A percentile compares a stretch with the other conserved stretches of the same genome.
These are phyloP conservation scores for Gymnoscopelus braueri DNA, from an alignment of 2,797 vertebrate genomes.

Conservation along the genomic window DNA sequence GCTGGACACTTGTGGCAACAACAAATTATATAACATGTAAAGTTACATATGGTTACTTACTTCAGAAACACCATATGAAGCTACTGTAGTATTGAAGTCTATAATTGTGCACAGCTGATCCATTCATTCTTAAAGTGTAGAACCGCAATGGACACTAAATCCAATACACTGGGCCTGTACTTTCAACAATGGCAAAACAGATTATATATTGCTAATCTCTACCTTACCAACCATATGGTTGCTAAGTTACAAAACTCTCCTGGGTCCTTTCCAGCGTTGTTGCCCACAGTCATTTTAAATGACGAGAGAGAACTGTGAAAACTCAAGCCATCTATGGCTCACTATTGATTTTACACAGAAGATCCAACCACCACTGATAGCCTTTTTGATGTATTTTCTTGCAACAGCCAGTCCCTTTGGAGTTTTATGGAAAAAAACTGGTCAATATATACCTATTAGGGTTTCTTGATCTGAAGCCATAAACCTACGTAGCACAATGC, in stretches of 20 bases:
- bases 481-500: conserved; percentile 88
- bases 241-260: conserved; percentile 88
- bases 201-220: conserved; percentile 91
- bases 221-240: conserved; percentile 92
- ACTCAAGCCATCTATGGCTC: conserved; percentile 99
- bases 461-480: conserved; percentile 99
- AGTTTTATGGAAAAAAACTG: conserved; percentile 93
- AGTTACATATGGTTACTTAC: conserved; percentile 91
- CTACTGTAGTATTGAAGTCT: conserved; percentile 39
- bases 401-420: conserved; percentile 90
- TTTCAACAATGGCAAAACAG: conserved; percentile 85
- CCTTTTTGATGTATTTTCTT: conserved; percentile 99
- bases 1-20: no score
- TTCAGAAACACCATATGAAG: conserved; percentile 64
- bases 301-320: conserved; percentile 99
- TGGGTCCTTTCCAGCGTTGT: conserved; percentile 88
- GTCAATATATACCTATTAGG: conserved; percentile 99
- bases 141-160: conserved; percentile 33
- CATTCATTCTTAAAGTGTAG: conserved; percentile 42
- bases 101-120: conserved; percentile 48
- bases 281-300: conserved; percentile 94
- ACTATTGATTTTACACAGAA: conserved; percentile 99
- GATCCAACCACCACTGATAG: conserved; percentile 98
- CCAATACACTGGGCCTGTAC: conserved; percentile 65
- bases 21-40: conserved; percentile 30